phyloP scores from a whole-genome alignment of 1,140 invertebrate genomes.

The Hypsibius dujardini region DNA sequence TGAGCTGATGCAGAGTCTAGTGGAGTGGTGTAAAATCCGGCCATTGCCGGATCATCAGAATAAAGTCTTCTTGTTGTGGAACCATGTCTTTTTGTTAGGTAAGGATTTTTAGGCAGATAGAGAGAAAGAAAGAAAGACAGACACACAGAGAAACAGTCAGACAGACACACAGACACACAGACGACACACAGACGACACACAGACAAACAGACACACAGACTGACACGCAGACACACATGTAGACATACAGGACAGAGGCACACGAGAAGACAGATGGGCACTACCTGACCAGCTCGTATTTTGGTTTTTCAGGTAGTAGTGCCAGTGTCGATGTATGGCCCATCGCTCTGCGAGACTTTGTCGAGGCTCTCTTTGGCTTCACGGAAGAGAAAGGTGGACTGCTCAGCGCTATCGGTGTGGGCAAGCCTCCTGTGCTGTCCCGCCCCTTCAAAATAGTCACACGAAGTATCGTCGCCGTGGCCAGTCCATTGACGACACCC shows the following conservation, averaged over 20 bases:
- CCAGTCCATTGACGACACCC: neutral
- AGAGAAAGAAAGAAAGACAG: neutral
- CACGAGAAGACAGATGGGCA: too few relatives aligned
- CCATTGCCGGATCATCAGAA: neutral
- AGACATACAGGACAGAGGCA: neutral
- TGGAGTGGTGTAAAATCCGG: constrained; percentile 12
- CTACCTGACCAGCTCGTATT: too few relatives aligned
- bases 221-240: neutral
- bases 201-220: too few relatives aligned
- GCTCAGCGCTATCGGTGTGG: constrained; percentile 7
- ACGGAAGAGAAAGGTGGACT: constrained; percentile 9
- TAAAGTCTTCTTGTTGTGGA: constrained; percentile 6
- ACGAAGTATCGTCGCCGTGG: constrained; percentile 5
- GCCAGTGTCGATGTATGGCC: neutral
- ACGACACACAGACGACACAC: too few relatives aligned
- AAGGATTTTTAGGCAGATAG: neutral
- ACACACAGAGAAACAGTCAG: too few relatives aligned
- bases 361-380: neutral
- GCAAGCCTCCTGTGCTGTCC: neutral
- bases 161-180: too few relatives aligned
- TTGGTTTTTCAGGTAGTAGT: too few relatives aligned
- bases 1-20: neutral
- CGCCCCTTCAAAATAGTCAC: constrained; percentile 7
- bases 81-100: neutral
- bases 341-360: neutral